Evolutionary conservation across 2,113 vertebrate species (phyloP).

Genomic region (Pleuronectes platessa): DNA sequence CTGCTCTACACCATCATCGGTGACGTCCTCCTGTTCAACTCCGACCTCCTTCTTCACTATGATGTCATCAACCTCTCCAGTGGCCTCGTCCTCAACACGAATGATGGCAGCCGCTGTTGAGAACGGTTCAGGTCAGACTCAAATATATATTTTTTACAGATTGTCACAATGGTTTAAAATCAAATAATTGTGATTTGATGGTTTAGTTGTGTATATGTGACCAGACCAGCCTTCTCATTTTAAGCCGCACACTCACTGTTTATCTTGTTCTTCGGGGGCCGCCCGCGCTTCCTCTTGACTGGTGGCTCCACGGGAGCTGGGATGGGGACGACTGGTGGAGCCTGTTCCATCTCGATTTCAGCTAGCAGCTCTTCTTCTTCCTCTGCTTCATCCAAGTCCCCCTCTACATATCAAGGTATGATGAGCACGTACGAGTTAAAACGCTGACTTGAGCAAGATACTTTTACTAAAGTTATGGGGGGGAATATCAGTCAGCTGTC

Average conservation of each 20-base stretch:
- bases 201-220: not conserved
- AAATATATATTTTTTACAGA: not conserved
- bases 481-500: too few species aligned
- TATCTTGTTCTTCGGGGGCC: conserved; percentile 91
- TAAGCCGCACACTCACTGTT: conserved; percentile 53
- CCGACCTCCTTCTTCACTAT: conserved; percentile 92
- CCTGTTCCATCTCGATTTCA: conserved; percentile 88
- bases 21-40: conserved; percentile 43
- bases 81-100: conserved; percentile 95
- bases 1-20: conserved; percentile 73
- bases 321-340: conserved; percentile 81
- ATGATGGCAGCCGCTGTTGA: conserved; percentile 89
- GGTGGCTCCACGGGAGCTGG: conserved; percentile 89
- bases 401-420: conserved; percentile 48
- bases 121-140: conserved; percentile 17
- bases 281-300: conserved; percentile 95
- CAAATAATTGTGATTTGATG: not conserved
- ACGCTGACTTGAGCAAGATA: not conserved
- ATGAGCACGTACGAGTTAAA: not conserved
- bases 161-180: too few species aligned
- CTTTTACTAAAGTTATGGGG: not conserved
- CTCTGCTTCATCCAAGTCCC: conserved; percentile 88
- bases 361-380: conserved; percentile 83
- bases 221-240: not conserved
- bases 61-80: conserved; percentile 95